Conservation (phyloP, 2,888 invertebrate genomes). For the Ceramica pisi region DNA sequence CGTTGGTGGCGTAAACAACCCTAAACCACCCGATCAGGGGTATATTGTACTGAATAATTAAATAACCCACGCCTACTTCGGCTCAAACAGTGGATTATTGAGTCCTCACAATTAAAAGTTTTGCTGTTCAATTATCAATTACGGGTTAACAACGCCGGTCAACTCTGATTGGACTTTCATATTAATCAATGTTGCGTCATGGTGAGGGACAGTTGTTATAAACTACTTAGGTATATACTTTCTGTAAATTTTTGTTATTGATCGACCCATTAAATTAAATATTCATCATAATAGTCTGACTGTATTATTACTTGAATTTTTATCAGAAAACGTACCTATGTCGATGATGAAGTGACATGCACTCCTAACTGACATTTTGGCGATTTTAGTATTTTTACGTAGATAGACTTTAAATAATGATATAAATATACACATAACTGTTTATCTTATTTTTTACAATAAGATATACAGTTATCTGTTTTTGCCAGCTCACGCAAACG, state of each 20-base stretch:
- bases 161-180: slow-evolving; percentile 77
- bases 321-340: neutral
- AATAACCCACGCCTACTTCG: slow-evolving; percentile 69
- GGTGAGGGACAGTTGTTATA: slow-evolving; percentile 20
- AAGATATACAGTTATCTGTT: too few species aligned
- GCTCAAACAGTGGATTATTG: slow-evolving; percentile 77
- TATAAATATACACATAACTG: too few species aligned
- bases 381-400: too few species aligned
- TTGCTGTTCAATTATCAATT: slow-evolving; percentile 81
- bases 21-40: slow-evolving; percentile 70
- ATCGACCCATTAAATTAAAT: slow-evolving; percentile 18
- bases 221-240: slow-evolving; percentile 16
- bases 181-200: slow-evolving; percentile 76
- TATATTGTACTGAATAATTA: slow-evolving; percentile 82
- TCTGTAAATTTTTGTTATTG: slow-evolving; percentile 22
- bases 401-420: too few species aligned
- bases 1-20: slow-evolving; percentile 65
- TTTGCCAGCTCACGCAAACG: too few species aligned
- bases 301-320: slow-evolving; percentile 19
- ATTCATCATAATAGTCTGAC: neutral
- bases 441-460: too few species aligned
- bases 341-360: too few species aligned
- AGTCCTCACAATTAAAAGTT: slow-evolving; percentile 83
- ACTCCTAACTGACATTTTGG: too few species aligned
- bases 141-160: slow-evolving; percentile 77